Percentiles rank a stretch among this genome's conserved stretches.
These are phyloP conservation scores for Neomorphus geoffroyi DNA, from an alignment of 2,797 vertebrate genomes.

Conservation along the genomic window DNA sequence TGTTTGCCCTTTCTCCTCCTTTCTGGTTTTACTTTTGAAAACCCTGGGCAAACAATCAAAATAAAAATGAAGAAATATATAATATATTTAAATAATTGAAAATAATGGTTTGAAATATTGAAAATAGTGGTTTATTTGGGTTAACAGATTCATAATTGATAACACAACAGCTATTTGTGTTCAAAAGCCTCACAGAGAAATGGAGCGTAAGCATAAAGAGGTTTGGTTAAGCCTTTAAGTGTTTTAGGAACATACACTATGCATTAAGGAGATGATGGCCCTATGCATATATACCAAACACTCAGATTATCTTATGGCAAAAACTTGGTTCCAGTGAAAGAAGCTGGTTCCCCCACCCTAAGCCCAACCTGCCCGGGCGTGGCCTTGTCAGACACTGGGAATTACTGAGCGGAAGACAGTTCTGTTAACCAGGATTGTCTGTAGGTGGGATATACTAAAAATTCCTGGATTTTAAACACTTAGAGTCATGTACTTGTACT, in stretches of 20 bases:
- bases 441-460: background rate
- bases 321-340: background rate
- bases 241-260: background rate
- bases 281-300: background rate
- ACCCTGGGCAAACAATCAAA: background rate
- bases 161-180: background rate
- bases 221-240: background rate
- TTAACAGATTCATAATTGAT: background rate
- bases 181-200: background rate
- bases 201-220: background rate
- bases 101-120: background rate
- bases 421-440: background rate
- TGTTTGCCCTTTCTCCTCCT: background rate
- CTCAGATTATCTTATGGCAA: background rate
- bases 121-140: background rate
- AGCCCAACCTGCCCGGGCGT: rapidly evolving
- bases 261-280: background rate
- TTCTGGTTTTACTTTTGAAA: background rate
- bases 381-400: background rate
- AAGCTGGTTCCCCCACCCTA: background rate
- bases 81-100: background rate
- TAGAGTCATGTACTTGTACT: background rate
- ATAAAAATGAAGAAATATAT: background rate
- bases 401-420: background rate
- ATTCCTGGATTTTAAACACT: background rate